Evolutionary conservation across 2,113 vertebrate species (phyloP).

Genomic region (Balaenoptera acutorostrata): DNA sequence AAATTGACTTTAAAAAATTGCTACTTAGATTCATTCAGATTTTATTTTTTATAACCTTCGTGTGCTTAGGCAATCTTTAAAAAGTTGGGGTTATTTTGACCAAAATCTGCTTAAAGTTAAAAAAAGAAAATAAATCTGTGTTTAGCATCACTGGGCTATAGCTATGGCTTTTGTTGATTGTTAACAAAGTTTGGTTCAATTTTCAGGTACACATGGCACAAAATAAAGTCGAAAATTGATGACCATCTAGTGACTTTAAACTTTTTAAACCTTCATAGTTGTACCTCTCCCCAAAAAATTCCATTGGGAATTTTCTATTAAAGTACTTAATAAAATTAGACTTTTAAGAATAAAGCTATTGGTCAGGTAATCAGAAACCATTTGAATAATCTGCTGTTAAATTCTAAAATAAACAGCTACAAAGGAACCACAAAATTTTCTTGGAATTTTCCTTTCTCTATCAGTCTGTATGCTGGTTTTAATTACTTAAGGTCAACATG

Average conservation of each 20-base stretch:
- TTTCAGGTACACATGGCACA: not conserved
- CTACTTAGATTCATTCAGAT: not conserved
- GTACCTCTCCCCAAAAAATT: not conserved
- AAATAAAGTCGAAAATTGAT: not conserved
- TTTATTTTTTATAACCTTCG: not conserved
- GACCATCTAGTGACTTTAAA: not conserved
- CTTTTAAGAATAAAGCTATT: not conserved
- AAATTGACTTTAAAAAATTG: not conserved
- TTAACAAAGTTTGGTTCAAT: not conserved
- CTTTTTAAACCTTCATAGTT: not conserved
- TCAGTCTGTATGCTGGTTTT: not conserved
- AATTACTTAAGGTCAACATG: not conserved
- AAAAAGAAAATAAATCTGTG: not conserved
- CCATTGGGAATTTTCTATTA: not conserved
- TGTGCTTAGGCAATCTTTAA: not conserved
- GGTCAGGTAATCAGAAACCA: not conserved
- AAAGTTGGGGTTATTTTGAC: not conserved
- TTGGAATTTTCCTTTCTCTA: not conserved
- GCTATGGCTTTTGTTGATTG: not conserved
- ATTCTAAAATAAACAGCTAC: not conserved
- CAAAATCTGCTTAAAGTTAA: not conserved
- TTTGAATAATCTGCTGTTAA: conserved; percentile 2
- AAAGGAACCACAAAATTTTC: not conserved
- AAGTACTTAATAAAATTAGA: not conserved
- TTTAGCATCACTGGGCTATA: not conserved